A percentile compares a stretch with the other conserved stretches of the same genome.
These are phyloP conservation scores for Phalacrocorax brasilianus DNA, from an alignment of 2,113 vertebrate species.

Conservation along the genomic window DNA sequence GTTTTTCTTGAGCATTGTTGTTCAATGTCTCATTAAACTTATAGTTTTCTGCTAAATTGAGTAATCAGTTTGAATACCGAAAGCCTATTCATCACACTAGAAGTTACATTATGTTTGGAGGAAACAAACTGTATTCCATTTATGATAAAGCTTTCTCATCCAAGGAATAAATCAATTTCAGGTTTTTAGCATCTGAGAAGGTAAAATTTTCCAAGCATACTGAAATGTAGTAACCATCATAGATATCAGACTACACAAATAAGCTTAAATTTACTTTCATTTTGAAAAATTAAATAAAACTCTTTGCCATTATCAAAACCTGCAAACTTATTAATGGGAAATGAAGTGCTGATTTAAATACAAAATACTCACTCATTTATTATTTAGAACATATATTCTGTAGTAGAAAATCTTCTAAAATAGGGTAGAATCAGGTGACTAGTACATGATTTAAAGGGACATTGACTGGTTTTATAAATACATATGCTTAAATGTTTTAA, in stretches of 20 bases:
- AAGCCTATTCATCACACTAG: conserved; percentile 38
- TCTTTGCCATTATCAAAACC: background rate
- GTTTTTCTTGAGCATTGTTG: background rate
- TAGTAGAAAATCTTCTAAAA: background rate
- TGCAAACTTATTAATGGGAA: background rate
- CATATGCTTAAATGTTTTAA: background rate
- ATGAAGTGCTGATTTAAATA: background rate
- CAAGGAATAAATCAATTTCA: no score
- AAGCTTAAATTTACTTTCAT: background rate
- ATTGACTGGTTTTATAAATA: background rate
- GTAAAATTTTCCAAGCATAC: background rate
- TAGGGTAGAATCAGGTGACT: background rate
- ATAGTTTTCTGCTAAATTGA: conserved; percentile 32
- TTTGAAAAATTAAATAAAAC: background rate
- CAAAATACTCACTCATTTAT: background rate
- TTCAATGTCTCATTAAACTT: conserved; percentile 54
- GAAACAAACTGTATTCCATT: no score
- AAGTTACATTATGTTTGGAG: background rate
- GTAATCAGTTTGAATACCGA: conserved; percentile 28
- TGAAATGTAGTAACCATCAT: background rate
- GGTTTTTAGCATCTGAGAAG: no score
- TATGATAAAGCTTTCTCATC: no score
- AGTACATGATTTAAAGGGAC: background rate
- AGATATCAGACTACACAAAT: background rate
- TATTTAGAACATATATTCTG: background rate